Evolutionary conservation across 1,140 invertebrate species (phyloP).

Genomic region (Cherax quadricarinatus): DNA sequence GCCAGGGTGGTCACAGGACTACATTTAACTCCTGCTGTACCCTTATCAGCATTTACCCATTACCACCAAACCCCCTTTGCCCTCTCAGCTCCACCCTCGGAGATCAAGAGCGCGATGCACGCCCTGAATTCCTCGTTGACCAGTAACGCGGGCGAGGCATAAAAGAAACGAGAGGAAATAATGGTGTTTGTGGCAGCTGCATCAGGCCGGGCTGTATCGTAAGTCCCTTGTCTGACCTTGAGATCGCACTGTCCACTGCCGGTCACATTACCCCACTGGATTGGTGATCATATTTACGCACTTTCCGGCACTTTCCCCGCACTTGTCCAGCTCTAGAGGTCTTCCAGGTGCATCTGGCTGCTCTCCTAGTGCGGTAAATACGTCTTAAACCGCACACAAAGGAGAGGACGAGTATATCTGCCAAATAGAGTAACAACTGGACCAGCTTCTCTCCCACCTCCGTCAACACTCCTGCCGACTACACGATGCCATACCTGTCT

Average conservation of each 20-base stretch:
- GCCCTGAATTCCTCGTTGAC: neutral
- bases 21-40: neutral
- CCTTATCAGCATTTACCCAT: neutral
- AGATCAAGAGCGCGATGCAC: neutral
- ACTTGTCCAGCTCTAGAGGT: neutral
- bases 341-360: neutral
- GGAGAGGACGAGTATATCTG: constrained; percentile 37
- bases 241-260: constrained; percentile 47
- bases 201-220: neutral
- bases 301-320: neutral
- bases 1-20: neutral
- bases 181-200: constrained; percentile 40
- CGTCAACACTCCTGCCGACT: constrained; percentile 66
- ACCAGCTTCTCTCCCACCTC: constrained; percentile 64
- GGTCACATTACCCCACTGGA: constrained; percentile 40
- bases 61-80: neutral
- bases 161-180: constrained; percentile 24
- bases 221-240: constrained; percentile 40
- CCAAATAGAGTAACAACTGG: constrained; percentile 70
- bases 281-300: constrained; percentile 4
- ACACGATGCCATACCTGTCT: constrained; percentile 32
- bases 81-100: neutral
- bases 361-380: neutral
- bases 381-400: neutral
- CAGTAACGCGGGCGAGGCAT: neutral